Evolutionary conservation across 2,888 invertebrate genomes (phyloP), one percentile per base, ranked within the genome.

Genomic region (Nesidiocoris tenuis): DNA sequence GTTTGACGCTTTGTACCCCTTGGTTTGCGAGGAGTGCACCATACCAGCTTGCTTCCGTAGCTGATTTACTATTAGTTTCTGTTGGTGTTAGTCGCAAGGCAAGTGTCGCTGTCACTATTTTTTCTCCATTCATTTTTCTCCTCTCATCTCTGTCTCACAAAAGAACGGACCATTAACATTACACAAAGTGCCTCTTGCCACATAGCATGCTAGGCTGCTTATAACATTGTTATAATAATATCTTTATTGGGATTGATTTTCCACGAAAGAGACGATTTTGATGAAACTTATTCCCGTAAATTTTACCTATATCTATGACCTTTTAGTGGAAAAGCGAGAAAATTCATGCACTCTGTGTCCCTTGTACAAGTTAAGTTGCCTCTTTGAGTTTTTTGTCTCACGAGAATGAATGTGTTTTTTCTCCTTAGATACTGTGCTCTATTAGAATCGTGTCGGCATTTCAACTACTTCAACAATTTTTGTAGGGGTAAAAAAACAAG

Each of bases 131-230:
- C 56, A 54, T 74, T 57, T 65, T 56, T 25, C 23, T 66, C 25
- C 56, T 72, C 39, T 75, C 68, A 75, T 68, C 65, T 75, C 67
- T 75, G 65, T 78, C 76, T 78, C 75, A 78, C 77, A 77, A 78
- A 78, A 78, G 78, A 78, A 78, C 78, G 78, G 78, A 78, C 78
- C 78, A 75, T 77, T 78, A 77, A 78, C 77, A 70, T 74, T 77
- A 77, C 77, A 77, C 77, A 76, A 79, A 78, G 79, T 79, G 79
- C 77, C 79, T 79, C 79, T 77, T 79, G 79, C 77, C 79, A 76
- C 77, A 76, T 77, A 79, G 79, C 77, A 79, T 77, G 79, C 77
- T 79, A 79, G 79, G 77, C 77, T 77, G 79, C 79, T 78, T 78
- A 72, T 71, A 76, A 78, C 76, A 78, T 78, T 78, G 78, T 78